Conservation (phyloP, 1,140 invertebrate genomes). For the Meloidogyne hapla region DNA sequence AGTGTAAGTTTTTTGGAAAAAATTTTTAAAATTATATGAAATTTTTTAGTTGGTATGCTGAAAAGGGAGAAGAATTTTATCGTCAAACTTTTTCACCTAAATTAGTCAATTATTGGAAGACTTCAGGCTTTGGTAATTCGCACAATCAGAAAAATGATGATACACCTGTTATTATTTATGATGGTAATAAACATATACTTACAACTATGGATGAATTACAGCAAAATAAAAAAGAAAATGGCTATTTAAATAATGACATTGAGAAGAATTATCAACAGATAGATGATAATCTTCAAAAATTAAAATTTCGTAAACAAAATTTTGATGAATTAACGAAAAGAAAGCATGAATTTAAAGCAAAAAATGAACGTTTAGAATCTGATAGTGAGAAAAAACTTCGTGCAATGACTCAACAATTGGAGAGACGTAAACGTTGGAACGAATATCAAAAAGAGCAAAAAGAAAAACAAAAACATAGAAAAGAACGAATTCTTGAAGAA, state of each 20-base stretch:
- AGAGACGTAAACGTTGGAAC: neutral
- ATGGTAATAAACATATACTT: neutral
- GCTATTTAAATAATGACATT: too few species aligned
- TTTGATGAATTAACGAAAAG: neutral
- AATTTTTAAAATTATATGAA: neutral
- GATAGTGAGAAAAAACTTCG: neutral
- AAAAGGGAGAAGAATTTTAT: constrained; percentile 22
- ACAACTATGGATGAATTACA: neutral
- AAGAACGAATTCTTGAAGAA: neutral
- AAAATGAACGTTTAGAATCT: constrained; percentile 13
- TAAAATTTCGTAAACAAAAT: neutral
- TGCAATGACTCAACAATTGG: neutral
- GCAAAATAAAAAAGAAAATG: neutral
- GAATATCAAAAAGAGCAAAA: neutral
- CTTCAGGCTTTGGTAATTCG: neutral
- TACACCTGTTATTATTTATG: neutral
- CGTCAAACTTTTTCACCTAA: neutral
- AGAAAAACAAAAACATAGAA: neutral
- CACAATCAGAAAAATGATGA: neutral
- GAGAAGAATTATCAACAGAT: too few species aligned
- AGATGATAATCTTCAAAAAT: too few species aligned
- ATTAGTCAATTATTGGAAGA: neutral
- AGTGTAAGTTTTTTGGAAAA: constrained; percentile 37
- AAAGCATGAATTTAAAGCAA: neutral
- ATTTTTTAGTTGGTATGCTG: constrained; percentile 26